Base-by-base conservation (phyloP, 2,113 vertebrate genomes). In the Ceyx margarethae region DNA sequence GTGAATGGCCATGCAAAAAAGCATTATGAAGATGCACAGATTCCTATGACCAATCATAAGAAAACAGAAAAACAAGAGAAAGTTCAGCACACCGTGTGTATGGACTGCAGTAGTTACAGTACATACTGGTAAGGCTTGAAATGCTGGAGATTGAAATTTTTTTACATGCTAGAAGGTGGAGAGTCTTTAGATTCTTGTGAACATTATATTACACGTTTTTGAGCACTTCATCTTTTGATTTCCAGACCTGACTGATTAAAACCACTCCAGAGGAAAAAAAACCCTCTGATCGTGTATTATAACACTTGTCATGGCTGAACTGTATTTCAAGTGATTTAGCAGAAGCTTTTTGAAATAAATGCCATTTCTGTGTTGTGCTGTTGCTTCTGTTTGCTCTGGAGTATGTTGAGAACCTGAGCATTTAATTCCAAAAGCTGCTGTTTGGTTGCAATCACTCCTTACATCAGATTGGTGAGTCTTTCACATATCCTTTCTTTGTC, bases 1-100 rank as follows among this genome's bases (percentile, higher is more conserved):
- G 99, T 99, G 76, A 99, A 99, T 89, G 99, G 99, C 74, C 99
- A 99, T 92, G 99, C 99, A 85, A 99, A 99, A 98, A 99, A 99
- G 95, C 99, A 99, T 98, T 99, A 98, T 37, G 99, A 99, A 97
- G 99, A 99, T 76, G 97, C 98, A 73, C 98, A 98, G 79, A 92
- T 96, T 83, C 93, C 97, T 65, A 79, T 98, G 89, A 90, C 87
- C 81, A 97, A 97, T 95, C 98, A 98, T 80, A 99, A 98, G 96
- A 99, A 98, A 95, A 93, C 97, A 45, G 99, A 99, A 89, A 99
- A 98, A 91, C 97, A 97, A 75, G 98, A 99, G 58, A 98, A 97
- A 95, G 94, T 96, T 45, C 98, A 98, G 89, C 99, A 99, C 87
- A 98, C 98, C 26, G 98, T 99, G 81, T 99, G 99, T 94, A 99